Evolutionary conservation across 2,888 invertebrate species (phyloP), one percentile per base, ranked within the genome.

Genomic region (Conus canariensis): DNA sequence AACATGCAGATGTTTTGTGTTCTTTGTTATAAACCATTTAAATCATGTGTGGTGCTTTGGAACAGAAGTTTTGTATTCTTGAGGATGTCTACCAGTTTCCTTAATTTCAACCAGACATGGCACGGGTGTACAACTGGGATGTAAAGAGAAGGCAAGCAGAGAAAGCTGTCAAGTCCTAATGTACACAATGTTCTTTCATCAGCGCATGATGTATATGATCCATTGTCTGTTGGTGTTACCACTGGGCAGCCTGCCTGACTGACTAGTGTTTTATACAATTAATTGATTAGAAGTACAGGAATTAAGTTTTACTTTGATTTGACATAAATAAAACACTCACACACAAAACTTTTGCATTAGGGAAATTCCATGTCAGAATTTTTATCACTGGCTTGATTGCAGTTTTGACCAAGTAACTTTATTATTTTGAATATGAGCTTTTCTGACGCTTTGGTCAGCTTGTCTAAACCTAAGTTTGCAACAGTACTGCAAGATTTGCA

Each of bases 51-150:
- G 45, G 2, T 45, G 45, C 45, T 45, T 45, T 45, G 45, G 45
- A 45, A 45, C 45, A 45, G 45, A 45, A 45, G 45, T 45, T 45
- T 4, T 45, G 45, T 45, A 45, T 45, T 45, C 3, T 45, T 45
- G 45, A 45, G 45, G 4, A 45, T 45, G 45, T 45, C 45, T 45
- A 45, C 45, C 45, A 45, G 45, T 85, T 80, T 85, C 89, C 85
- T 89, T 85, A 19, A 89, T 85, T 10, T 16, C 16, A 59, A 85
- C n/a, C 85, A 96, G 96, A 99, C 96, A 99, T 99, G 98, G 99
- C 99, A 64, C 97, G 99, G 96, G 98, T 99, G 58, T 99, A 98
- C 96, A 99, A 99, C 96, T 99, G 99, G 99, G 98, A 99, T 97
- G 99, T 99, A 6, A 99, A 99, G 96, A 97, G 98, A 95, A 97